Evolutionary conservation across 1,140 invertebrate species (phyloP).

Genomic region (Vanessa tameamea): DNA sequence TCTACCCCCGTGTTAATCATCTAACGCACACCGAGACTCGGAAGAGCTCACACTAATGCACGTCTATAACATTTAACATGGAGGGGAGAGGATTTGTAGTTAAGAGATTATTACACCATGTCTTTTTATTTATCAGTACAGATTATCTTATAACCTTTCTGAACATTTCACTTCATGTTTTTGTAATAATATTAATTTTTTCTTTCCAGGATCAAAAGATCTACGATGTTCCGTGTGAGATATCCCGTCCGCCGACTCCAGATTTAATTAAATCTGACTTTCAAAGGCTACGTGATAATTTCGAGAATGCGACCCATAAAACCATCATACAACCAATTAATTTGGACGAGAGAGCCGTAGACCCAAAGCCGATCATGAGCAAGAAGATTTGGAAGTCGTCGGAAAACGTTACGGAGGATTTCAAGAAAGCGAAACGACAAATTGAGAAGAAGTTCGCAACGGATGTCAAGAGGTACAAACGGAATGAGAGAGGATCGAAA

Average conservation of each 20-base stretch:
- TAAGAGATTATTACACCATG: no score
- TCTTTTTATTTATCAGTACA: neutral
- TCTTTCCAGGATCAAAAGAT: constrained; percentile 67
- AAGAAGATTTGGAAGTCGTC: constrained; percentile 54
- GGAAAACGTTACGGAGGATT: constrained; percentile 57
- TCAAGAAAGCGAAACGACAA: constrained; percentile 42
- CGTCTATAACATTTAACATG: no score
- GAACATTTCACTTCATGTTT: no score
- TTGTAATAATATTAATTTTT: neutral
- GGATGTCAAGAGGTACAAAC: constrained; percentile 51
- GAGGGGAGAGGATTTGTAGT: no score
- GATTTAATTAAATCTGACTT: constrained; percentile 52
- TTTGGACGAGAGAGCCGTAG: constrained; percentile 24
- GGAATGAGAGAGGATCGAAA: constrained; percentile 35
- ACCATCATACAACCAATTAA: neutral
- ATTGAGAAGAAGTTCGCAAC: constrained; percentile 55
- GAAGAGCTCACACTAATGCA: no score
- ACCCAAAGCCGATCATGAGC: constrained; percentile 40
- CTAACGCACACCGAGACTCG: no score
- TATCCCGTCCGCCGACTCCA: constrained; percentile 40
- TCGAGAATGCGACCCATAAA: constrained; percentile 48
- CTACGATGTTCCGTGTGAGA: constrained; percentile 68
- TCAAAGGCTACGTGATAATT: constrained; percentile 57
- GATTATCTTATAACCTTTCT: neutral
- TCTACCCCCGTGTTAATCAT: no score